phyloP scores from a whole-genome alignment of 2,888 invertebrate species.

The Drosophila fulvimacula region DNA sequence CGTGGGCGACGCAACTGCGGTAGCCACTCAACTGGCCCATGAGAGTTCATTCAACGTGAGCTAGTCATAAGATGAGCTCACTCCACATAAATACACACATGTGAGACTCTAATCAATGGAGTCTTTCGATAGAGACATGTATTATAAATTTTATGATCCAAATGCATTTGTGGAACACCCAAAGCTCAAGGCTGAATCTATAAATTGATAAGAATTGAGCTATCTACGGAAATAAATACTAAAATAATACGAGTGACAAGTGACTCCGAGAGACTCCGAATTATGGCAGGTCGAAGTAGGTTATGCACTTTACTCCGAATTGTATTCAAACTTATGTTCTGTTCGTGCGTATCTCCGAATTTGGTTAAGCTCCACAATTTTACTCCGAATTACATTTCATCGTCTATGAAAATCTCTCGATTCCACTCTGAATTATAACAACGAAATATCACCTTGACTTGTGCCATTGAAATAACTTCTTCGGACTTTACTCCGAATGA shows the following conservation, averaged over 20 bases:
- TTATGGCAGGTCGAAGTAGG: too few species aligned
- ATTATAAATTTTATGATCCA: not conserved
- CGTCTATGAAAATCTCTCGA: not conserved
- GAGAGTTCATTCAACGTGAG: slow-evolving; percentile 45
- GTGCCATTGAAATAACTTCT: not conserved
- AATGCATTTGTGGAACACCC: not conserved
- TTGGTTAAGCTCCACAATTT: not conserved
- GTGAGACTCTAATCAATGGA: not conserved
- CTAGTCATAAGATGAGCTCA: slow-evolving; percentile 21
- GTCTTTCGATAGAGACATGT: not conserved
- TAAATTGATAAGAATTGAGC: not conserved
- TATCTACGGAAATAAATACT: not conserved
- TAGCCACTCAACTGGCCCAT: slow-evolving; percentile 33
- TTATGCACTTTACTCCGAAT: not conserved
- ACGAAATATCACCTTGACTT: not conserved
- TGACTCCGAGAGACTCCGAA: not conserved
- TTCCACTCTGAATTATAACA: not conserved
- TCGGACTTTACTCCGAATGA: not conserved
- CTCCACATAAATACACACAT: not conserved
- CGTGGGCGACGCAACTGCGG: slow-evolving; percentile 40
- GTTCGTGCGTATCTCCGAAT: too few species aligned
- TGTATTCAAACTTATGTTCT: too few species aligned
- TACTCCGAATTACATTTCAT: not conserved
- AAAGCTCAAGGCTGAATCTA: not conserved
- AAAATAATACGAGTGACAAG: too few species aligned